Evolutionary conservation across 2,797 vertebrate genomes (phyloP), one percentile per base, ranked within the genome.

Genomic region (Rhyacichthys aspro): DNA sequence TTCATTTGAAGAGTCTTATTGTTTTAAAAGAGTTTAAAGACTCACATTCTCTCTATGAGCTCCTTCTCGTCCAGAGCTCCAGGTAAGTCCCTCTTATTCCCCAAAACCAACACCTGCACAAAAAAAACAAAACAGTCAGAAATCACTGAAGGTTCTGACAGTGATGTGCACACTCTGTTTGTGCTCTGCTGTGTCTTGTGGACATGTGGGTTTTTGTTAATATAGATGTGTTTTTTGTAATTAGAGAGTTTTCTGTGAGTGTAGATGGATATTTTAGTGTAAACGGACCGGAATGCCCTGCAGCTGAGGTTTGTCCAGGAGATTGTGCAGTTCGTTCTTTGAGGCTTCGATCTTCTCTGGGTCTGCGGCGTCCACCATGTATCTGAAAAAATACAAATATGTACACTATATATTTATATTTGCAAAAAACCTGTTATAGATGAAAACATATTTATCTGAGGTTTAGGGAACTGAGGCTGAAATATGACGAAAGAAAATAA

Each of bases 281-380:
- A 63, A 44, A 82, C 95, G 93, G 87, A 98, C 97, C 75, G 97
- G 97, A 57, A 99, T 98, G 60, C 97, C 97, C 91, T 99, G 97
- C 89, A 99, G 87, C 90, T 98, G 97, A 17, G 96, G 97, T 82
- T 99, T 99, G 86, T 98, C 97, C 94, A 98, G 91, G 70, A 99
- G 94, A 84, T 98, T 99, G 88, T 99, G 97, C 45, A 99, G 94
- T 63, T 98, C 97, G 37, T 98, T 99, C 84, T 96, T 95, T 67
- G 97, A 99, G 5, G 97, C 95, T 90, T 98, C 97, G 36, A 99
- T 96, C 90, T 99, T 99, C 72, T 98, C 96, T 55, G 94, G 93
- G 73, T 99, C 97, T 39, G 97, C 97, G 63, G 97, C 96, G 68
- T 99, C 97, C 88, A 98, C 96, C 97, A 99, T 99, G 89, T 98